These are phyloP conservation scores for Nomada hirtipes DNA, from an alignment of 2,888 invertebrate genomes.

Conservation along the genomic window DNA sequence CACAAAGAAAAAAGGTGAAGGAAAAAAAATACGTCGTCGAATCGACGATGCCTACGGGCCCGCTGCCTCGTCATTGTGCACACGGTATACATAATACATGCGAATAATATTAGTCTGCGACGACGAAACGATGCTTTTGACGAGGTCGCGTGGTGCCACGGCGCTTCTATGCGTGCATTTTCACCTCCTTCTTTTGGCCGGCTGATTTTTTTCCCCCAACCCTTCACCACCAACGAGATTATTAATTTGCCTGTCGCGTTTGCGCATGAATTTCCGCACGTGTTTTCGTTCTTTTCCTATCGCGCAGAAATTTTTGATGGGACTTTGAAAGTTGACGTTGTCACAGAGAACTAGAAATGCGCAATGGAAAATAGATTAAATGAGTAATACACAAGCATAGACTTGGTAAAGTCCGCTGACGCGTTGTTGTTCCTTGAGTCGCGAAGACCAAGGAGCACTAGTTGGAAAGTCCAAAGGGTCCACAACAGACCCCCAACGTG, in stretches of 20 bases:
- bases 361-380: too few relatives aligned
- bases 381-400: too few relatives aligned
- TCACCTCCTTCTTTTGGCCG: constrained; percentile 5
- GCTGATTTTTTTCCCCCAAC: neutral
- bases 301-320: neutral
- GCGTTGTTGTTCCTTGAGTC: too few relatives aligned
- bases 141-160: constrained; percentile 58
- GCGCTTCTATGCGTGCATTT: constrained; percentile 45
- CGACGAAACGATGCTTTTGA: constrained; percentile 64
- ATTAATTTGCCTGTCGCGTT: constrained; percentile 53
- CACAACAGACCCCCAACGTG: too few relatives aligned
- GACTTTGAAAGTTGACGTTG: too few relatives aligned
- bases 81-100: constrained; percentile 67
- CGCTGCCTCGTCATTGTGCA: constrained; percentile 62
- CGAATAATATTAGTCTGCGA: constrained; percentile 64
- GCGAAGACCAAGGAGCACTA: too few relatives aligned
- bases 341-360: too few relatives aligned
- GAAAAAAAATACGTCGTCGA: constrained; percentile 52
- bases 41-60: constrained; percentile 59
- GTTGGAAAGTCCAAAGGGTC: too few relatives aligned
- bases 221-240: constrained; percentile 3
- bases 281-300: neutral
- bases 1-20: neutral
- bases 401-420: too few relatives aligned
- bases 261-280: constrained; percentile 4